Evolutionary conservation across 2,888 invertebrate species (phyloP), one percentile per base, ranked within the genome.

Genomic region (Selenia dentaria): DNA sequence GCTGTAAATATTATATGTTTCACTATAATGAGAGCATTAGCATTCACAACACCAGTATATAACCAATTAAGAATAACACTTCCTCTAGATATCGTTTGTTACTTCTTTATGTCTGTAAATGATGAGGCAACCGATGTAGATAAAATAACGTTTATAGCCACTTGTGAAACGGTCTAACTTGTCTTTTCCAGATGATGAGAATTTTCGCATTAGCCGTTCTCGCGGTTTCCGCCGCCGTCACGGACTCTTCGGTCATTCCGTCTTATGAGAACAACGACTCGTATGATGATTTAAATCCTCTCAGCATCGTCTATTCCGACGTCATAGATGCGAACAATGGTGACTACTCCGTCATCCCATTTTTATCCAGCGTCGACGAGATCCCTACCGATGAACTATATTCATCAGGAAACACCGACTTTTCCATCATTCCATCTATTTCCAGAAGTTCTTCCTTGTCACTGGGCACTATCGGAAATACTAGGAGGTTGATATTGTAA

Each of bases 181-280:
- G n/a, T 16, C 16, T 16, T 34, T 58, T 65, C 10, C 55, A 78
- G 78, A 79, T 78, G 79, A 79, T 71, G 43, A 34, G 36, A 5
- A 12, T 52, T 22, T 18, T 73, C 2, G 33, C 58, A 3, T 41
- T 74, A 0, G 37, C 62, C 2, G 42, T 57, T 3, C 33, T 73
- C 24, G 57, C 64, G 2, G 57, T 55, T 0, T 35, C 66, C 29
- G 44, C 60, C 2, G 40, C 55, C 5, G 44, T 49, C 11, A 52
- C 47, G 25, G 39, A 57, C 6, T 60, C 64, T 0, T 51, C 69
- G 1, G 62, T 63, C 2, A 51, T 67, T 26, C 22, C 22, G 8
- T 2, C 6, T 6, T 8, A 22, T 2, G 22, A 22, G 6, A 22
- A 22, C 22, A 22, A 8, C 2, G 8, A 22, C 22, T 8, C 22